phyloP scores from a whole-genome alignment of 2,888 invertebrate species.

The Zygogramma bicolorata region DNA sequence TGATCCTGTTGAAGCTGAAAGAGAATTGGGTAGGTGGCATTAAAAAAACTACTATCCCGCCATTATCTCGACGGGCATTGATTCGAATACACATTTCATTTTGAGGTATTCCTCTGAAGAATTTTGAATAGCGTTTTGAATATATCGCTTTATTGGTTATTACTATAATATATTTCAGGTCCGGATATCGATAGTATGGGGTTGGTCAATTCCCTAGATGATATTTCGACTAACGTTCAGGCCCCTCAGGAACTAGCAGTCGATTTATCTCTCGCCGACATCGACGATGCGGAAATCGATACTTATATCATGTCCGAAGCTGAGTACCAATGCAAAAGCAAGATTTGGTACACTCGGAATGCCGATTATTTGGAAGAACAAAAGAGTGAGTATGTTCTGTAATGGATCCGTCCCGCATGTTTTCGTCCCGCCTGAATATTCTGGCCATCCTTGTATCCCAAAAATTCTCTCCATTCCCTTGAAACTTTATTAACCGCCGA shows the following conservation, averaged over 20 bases:
- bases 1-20: constrained; percentile 55
- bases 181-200: constrained; percentile 86
- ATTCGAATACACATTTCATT: too few relatives aligned
- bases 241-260: constrained; percentile 46
- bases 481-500: too few relatives aligned
- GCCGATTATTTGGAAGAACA: constrained; percentile 87
- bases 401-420: too few relatives aligned
- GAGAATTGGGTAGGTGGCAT: constrained; percentile 62
- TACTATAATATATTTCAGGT: constrained; percentile 64
- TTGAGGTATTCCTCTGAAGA: too few relatives aligned
- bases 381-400: constrained; percentile 77
- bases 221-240: constrained; percentile 61
- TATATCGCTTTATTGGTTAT: too few relatives aligned
- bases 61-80: too few relatives aligned
- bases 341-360: constrained; percentile 90
- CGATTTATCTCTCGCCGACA: constrained; percentile 72
- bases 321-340: constrained; percentile 85
- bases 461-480: too few relatives aligned
- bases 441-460: too few relatives aligned
- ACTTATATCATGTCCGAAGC: constrained; percentile 85
- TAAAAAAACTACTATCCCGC: too few relatives aligned
- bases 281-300: constrained; percentile 93
- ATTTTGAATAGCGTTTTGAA: too few relatives aligned
- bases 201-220: constrained; percentile 71
- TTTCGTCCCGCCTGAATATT: too few relatives aligned